Conservation (phyloP, 2,113 vertebrate species). For the Meles meles region DNA sequence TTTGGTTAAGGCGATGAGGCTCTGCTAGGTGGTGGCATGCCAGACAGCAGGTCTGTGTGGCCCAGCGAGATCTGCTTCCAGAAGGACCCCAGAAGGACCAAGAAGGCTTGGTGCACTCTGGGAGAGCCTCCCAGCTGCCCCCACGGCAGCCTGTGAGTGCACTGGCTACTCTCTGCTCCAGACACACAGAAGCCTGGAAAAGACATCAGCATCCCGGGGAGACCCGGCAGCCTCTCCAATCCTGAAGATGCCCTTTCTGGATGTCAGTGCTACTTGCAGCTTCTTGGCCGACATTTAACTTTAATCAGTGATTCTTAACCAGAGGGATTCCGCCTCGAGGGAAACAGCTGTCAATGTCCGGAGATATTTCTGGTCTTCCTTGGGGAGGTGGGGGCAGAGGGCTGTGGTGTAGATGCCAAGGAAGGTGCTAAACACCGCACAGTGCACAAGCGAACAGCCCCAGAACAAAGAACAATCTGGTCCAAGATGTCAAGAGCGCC, state of each 20-base stretch:
- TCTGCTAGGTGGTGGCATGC: not conserved
- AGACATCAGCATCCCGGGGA: not conserved
- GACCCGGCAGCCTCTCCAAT: not conserved
- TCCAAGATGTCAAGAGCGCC: not conserved
- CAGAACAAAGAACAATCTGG: not conserved
- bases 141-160: not conserved
- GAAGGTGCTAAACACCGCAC: not conserved
- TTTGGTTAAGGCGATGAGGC: not conserved
- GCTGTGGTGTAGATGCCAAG: not conserved
- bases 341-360: not conserved
- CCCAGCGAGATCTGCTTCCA: not conserved
- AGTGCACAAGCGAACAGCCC: not conserved
- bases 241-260: not conserved
- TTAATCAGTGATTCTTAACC: not conserved
- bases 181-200: not conserved
- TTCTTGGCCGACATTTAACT: not conserved
- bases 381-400: not conserved
- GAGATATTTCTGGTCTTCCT: not conserved
- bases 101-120: not conserved
- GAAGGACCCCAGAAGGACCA: not conserved
- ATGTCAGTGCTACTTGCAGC: not conserved
- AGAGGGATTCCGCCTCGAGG: not conserved
- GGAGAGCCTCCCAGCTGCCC: not conserved
- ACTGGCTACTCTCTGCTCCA: not conserved
- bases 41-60: not conserved